Conservation (phyloP, 2,888 invertebrate genomes). For the Cyclophora punctaria region DNA sequence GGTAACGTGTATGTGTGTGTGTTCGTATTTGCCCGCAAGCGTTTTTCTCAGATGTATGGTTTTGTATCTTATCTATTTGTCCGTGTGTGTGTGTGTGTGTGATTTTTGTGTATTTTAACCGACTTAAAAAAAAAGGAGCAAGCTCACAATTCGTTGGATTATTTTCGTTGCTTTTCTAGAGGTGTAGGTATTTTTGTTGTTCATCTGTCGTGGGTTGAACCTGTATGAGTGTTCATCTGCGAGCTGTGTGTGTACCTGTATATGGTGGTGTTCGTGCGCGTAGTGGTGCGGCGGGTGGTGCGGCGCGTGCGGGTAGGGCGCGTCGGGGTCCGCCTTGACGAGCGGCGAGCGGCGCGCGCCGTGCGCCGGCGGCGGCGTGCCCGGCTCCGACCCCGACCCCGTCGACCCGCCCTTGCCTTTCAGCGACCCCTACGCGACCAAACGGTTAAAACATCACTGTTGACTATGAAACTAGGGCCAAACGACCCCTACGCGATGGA, state of each 20-base stretch:
- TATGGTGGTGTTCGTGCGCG: slow-evolving; percentile 62
- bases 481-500: no score
- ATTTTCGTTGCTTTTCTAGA: no score
- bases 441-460: no score
- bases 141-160: no score
- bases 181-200: background rate
- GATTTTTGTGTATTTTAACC: no score
- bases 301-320: slow-evolving; percentile 34
- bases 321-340: slow-evolving; percentile 1
- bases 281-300: slow-evolving; percentile 50
- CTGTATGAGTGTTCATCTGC: background rate
- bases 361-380: slow-evolving; percentile 69
- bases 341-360: slow-evolving; percentile 61
- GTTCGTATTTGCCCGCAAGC: no score
- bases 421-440: slow-evolving; percentile 39
- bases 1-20: no score
- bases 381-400: slow-evolving; percentile 68
- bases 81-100: no score
- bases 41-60: no score
- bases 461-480: no score
- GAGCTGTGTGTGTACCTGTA: slow-evolving; percentile 41
- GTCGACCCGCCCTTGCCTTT: slow-evolving; percentile 60
- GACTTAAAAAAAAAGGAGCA: no score
- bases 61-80: no score
- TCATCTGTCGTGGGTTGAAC: background rate